These are phyloP conservation scores for Laupala kohalensis DNA, from an alignment of 1,140 invertebrate genomes.

Conservation along the genomic window DNA sequence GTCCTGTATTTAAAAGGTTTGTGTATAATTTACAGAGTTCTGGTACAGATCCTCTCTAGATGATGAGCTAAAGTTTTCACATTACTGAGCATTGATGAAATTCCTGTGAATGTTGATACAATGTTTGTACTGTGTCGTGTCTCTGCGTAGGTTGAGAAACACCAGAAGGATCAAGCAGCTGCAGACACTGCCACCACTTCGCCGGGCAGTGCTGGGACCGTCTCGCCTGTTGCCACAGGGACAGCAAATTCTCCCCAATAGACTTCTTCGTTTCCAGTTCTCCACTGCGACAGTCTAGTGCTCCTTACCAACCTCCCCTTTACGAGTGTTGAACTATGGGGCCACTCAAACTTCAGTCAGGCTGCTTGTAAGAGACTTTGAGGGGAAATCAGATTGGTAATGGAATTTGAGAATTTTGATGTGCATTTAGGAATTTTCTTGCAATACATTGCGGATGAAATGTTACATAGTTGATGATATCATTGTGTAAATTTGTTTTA, in stretches of 20 bases:
- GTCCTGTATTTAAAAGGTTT: too few relatives aligned
- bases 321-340: not conserved
- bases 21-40: too few relatives aligned
- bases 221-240: not conserved
- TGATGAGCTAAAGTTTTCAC: too few relatives aligned
- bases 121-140: too few relatives aligned
- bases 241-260: conserved; percentile 2
- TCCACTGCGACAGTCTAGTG: not conserved
- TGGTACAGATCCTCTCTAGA: too few relatives aligned
- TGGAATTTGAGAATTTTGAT: not conserved
- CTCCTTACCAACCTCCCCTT: not conserved
- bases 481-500: too few relatives aligned
- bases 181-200: not conserved
- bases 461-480: too few relatives aligned
- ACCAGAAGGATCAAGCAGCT: conserved; percentile 3
- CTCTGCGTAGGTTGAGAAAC: conserved; percentile 6
- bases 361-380: not conserved
- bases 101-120: too few relatives aligned
- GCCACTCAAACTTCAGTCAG: not conserved
- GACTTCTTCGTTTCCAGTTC: not conserved
- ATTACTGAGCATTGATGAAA: too few relatives aligned
- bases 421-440: not conserved
- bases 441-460: too few relatives aligned
- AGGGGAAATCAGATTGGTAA: not conserved
- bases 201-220: not conserved